A percentile compares a stretch with the other conserved stretches of the same genome.
These are phyloP conservation scores for Smittia sp. DNA, from an alignment of 2,888 invertebrate genomes.

Conservation along the genomic window DNA sequence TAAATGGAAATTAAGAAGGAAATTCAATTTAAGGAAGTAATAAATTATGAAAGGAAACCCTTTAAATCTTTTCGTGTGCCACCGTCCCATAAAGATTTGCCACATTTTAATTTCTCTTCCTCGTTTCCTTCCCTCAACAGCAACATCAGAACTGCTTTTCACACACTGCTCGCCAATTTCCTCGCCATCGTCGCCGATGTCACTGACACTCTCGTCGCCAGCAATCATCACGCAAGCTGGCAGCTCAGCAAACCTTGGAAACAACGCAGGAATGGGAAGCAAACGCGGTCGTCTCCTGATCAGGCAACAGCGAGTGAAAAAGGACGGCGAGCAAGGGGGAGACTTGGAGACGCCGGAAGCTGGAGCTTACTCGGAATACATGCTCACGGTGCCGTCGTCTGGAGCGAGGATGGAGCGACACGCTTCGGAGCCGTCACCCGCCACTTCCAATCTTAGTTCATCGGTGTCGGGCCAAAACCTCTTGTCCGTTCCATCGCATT, in stretches of 20 bases:
- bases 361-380: constrained; percentile 45
- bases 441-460: constrained; percentile 45
- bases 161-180: constrained; percentile 37
- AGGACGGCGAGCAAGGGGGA: constrained; percentile 56
- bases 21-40: constrained; percentile 38
- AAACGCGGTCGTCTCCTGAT: constrained; percentile 65
- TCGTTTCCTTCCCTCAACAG: background rate
- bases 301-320: constrained; percentile 65
- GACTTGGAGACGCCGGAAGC: constrained; percentile 40
- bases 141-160: constrained; percentile 27
- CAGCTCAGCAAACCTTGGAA: constrained; percentile 44
- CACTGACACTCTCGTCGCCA: constrained; percentile 38
- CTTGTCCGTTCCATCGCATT: constrained; percentile 58
- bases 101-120: background rate
- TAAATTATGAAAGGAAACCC: constrained; percentile 29
- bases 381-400: constrained; percentile 53
- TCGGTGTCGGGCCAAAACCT: constrained; percentile 55
- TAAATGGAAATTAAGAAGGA: constrained; percentile 16
- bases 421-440: constrained; percentile 61
- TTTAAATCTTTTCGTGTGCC: background rate
- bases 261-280: constrained; percentile 53
- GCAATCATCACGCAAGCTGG: constrained; percentile 43
- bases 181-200: constrained; percentile 31
- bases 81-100: background rate
- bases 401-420: constrained; percentile 57